Percentiles rank a stretch among this genome's conserved stretches.
Evolutionary conservation across 1,140 invertebrate genomes (phyloP).

Genomic region (Drosophila elegans): DNA sequence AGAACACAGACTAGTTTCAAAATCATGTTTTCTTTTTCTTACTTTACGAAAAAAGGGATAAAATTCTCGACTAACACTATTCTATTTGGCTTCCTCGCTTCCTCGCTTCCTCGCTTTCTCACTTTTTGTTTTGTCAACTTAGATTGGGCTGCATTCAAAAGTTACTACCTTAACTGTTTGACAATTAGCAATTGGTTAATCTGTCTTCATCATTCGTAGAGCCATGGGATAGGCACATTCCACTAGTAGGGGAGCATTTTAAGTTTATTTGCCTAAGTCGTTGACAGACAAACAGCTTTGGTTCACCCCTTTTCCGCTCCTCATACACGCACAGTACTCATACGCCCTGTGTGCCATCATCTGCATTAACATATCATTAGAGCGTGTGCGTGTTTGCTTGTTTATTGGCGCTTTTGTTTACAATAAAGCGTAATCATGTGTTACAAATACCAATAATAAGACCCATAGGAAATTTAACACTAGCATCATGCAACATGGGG

Average conservation of each 20-base stretch:
- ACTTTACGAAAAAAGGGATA: neutral
- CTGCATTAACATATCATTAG: constrained; percentile 83
- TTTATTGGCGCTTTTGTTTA: constrained; percentile 78
- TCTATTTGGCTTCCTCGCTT: too few relatives aligned
- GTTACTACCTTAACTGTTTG: constrained; percentile 20
- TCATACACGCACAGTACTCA: constrained; percentile 49
- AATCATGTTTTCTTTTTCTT: too few relatives aligned
- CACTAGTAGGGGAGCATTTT: constrained; percentile 14
- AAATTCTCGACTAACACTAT: neutral
- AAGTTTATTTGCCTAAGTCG: constrained; percentile 76
- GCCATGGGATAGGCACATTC: constrained; percentile 40
- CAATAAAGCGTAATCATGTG: constrained; percentile 80
- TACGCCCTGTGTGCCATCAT: constrained; percentile 75
- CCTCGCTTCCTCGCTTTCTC: too few relatives aligned
- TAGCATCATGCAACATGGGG: constrained; percentile 28
- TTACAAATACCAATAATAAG: constrained; percentile 82
- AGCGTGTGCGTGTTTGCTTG: constrained; percentile 60
- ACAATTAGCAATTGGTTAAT: constrained; percentile 59
- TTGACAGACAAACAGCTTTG: constrained; percentile 77
- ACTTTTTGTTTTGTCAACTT: constrained; percentile 11
- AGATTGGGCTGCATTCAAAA: constrained; percentile 66
- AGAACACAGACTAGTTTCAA: too few relatives aligned
- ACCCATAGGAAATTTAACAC: constrained; percentile 73
- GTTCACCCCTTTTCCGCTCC: constrained; percentile 19
- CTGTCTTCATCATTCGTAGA: constrained; percentile 23